Conservation (phyloP, 92 coral and sea anemone species). For the Porites lobata region DNA sequence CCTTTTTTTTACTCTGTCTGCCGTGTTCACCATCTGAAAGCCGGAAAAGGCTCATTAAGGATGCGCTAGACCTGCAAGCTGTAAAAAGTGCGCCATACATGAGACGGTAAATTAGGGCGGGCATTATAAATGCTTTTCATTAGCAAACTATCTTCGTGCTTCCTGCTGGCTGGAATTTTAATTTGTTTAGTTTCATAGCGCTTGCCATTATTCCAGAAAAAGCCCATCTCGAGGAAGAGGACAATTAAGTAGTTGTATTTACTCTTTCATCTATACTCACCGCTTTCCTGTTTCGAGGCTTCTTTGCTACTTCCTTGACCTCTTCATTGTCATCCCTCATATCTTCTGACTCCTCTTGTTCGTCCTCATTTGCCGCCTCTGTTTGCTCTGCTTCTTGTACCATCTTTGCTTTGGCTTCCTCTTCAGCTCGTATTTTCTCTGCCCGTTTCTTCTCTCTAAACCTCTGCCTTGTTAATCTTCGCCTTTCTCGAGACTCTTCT, state of each 20-base stretch:
- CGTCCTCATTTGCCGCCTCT: not conserved
- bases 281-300: constrained; percentile 27
- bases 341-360: not conserved
- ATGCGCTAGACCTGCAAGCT: too few relatives aligned
- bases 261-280: not conserved
- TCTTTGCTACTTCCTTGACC: not conserved
- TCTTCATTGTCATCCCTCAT: not conserved
- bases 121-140: too few relatives aligned
- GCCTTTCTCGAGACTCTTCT: constrained; percentile 38
- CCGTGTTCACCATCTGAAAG: too few relatives aligned
- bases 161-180: too few relatives aligned
- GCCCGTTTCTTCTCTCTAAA: constrained; percentile 39
- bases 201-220: too few relatives aligned
- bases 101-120: too few relatives aligned
- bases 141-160: too few relatives aligned
- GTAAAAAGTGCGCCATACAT: too few relatives aligned
- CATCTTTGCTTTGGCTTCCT: not conserved
- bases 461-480: constrained; percentile 20
- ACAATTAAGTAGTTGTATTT: not conserved
- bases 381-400: not conserved
- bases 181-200: too few relatives aligned
- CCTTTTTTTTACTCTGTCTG: too few relatives aligned
- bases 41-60: too few relatives aligned
- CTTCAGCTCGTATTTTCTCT: constrained; percentile 20
- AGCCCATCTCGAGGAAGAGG: too few relatives aligned